Evolutionary conservation across 2,797 vertebrate species (phyloP).

Genomic region (Ambastaia sidthimunki): DNA sequence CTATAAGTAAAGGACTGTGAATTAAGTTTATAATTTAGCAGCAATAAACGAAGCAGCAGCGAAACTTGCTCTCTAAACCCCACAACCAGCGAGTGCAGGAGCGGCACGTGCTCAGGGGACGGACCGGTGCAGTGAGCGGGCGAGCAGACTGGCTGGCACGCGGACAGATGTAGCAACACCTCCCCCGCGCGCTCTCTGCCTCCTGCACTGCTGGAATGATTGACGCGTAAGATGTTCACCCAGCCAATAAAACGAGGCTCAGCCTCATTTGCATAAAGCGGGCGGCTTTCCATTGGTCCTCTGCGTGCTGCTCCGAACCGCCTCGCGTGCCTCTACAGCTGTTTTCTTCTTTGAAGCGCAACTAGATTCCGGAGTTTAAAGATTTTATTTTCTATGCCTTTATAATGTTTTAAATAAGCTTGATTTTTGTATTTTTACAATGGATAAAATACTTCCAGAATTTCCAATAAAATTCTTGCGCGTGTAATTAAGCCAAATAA

Average conservation of each 20-base stretch:
- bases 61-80: conserved; percentile 22
- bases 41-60: conserved; percentile 3
- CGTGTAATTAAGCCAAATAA: background rate
- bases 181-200: conserved; percentile 56
- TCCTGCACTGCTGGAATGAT: conserved; percentile 74
- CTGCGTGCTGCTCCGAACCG: conserved; percentile 76
- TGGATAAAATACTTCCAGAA: background rate
- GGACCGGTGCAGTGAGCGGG: conserved; percentile 68
- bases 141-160: conserved; percentile 74
- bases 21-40: background rate
- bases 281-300: conserved; percentile 75
- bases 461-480: background rate
- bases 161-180: conserved; percentile 72
- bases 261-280: conserved; percentile 70
- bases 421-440: background rate
- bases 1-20: background rate
- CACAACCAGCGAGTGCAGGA: conserved; percentile 70
- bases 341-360: conserved; percentile 65
- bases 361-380: conserved; percentile 46
- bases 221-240: conserved; percentile 70
- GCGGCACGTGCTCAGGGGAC: conserved; percentile 83
- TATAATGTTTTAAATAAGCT: background rate
- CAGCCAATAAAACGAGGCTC: conserved; percentile 77
- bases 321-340: conserved; percentile 86
- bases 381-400: background rate